A percentile compares a stretch with the other conserved stretches of the same genome.
These are phyloP conservation scores for Vollenhovia emeryi DNA, from an alignment of 1,140 invertebrate genomes.

Conservation along the genomic window DNA sequence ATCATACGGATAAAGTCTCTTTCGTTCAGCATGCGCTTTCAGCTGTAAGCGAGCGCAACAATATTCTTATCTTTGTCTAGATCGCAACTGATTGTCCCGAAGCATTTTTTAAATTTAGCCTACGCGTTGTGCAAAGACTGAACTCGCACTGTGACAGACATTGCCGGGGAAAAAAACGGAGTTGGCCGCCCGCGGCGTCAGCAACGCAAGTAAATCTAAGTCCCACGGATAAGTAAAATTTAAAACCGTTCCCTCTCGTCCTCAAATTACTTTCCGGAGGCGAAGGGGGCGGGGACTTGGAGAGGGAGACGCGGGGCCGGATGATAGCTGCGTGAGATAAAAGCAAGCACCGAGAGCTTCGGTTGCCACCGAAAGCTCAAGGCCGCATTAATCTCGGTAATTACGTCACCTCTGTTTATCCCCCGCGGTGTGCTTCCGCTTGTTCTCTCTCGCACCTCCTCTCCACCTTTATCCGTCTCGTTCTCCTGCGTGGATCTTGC, in stretches of 20 bases:
- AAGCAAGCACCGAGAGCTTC: constrained; percentile 73
- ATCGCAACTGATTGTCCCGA: background rate
- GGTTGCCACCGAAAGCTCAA: constrained; percentile 76
- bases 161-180: constrained; percentile 28
- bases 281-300: constrained; percentile 17
- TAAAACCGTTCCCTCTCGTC: constrained; percentile 75
- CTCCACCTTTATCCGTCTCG: constrained; percentile 21
- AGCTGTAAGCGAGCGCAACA: background rate
- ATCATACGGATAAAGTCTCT: background rate
- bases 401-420: constrained; percentile 81
- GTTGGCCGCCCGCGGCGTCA: constrained; percentile 48
- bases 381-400: constrained; percentile 81
- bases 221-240: constrained; percentile 80
- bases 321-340: constrained; percentile 79
- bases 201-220: constrained; percentile 69
- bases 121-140: background rate
- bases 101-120: background rate
- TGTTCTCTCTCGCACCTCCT: constrained; percentile 1
- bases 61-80: background rate
- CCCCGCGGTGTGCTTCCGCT: constrained; percentile 64
- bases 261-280: constrained; percentile 80
- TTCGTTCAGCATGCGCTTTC: background rate
- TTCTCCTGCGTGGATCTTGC: constrained; percentile 33
- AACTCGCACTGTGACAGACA: constrained; percentile 29
- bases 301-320: constrained; percentile 60